These are phyloP conservation scores for Threskiornis aethiopicus DNA, from an alignment of 2,797 vertebrate genomes.

Conservation along the genomic window DNA sequence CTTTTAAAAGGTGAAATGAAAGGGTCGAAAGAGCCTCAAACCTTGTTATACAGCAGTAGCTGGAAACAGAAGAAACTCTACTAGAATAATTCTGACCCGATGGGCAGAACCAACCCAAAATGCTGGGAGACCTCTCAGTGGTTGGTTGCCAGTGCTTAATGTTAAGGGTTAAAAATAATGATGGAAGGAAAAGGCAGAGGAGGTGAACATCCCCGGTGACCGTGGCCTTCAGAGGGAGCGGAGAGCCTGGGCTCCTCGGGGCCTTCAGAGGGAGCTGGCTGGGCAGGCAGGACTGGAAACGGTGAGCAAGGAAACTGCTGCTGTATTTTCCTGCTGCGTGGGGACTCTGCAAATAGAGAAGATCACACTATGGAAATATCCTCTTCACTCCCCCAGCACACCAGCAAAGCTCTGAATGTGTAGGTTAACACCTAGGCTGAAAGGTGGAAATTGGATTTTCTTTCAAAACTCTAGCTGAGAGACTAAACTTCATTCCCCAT, in stretches of 20 bases:
- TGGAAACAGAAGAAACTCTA: background rate
- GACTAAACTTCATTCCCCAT: background rate
- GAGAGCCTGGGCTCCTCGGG: background rate
- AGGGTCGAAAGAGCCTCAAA: background rate
- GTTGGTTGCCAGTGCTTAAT: background rate
- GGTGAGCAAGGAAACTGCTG: background rate
- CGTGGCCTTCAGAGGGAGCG: background rate
- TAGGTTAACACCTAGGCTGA: background rate
- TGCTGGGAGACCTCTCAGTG: background rate
- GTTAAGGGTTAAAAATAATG: background rate
- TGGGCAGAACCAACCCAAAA: background rate
- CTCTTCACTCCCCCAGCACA: background rate
- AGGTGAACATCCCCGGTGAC: background rate
- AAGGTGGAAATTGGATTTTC: constrained; percentile 41
- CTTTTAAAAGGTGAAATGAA: background rate
- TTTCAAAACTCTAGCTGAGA: background rate
- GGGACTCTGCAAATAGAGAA: background rate
- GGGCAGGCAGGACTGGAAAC: background rate
- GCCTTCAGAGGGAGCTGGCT: background rate
- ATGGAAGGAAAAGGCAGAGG: background rate
- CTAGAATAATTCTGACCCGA: background rate
- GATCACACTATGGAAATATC: background rate
- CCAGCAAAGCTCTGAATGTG: background rate
- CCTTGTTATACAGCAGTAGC: background rate
- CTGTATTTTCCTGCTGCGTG: background rate